Evolutionary conservation across 2,113 vertebrate species (phyloP).

Genomic region (Chrysochloris asiatica): DNA sequence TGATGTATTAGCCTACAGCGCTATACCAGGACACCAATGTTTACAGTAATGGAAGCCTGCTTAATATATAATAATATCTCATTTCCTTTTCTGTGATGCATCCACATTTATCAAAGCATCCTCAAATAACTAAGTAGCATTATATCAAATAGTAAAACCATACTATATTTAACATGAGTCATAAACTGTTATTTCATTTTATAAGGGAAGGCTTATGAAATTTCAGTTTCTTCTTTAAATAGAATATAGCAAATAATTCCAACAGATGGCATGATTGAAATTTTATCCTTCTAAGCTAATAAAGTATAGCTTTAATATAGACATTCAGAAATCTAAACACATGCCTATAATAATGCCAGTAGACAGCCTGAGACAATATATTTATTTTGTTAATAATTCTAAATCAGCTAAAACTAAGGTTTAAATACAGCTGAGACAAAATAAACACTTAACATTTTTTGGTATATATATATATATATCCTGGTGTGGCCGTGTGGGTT

Average conservation of each 20-base stretch:
- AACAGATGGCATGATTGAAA: neutral
- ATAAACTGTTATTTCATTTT: slow-evolving; percentile 37
- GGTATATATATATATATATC: too few relatives aligned
- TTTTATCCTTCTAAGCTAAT: slow-evolving; percentile 20
- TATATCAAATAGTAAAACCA: slow-evolving; percentile 23
- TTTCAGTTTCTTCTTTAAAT: slow-evolving; percentile 8
- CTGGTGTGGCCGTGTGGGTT: too few relatives aligned
- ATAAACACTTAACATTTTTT: neutral
- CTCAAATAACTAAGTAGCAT: slow-evolving; percentile 30
- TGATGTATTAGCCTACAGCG: too few relatives aligned
- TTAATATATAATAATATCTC: slow-evolving; percentile 9
- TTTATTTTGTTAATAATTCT: slow-evolving; percentile 42
- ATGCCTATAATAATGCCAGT: neutral
- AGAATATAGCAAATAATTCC: neutral
- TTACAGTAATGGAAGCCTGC: neutral
- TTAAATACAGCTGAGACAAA: slow-evolving; percentile 41
- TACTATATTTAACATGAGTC: slow-evolving; percentile 40
- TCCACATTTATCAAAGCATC: slow-evolving; percentile 26
- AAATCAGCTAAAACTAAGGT: slow-evolving; percentile 41
- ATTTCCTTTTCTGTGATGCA: slow-evolving; percentile 54
- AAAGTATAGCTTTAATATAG: neutral
- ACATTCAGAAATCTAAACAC: slow-evolving; percentile 36
- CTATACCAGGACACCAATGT: too few relatives aligned
- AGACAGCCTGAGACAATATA: neutral
- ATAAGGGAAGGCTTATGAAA: slow-evolving; percentile 36